Conservation (phyloP, 2,797 vertebrate genomes). For the Tragopan temminckii region DNA sequence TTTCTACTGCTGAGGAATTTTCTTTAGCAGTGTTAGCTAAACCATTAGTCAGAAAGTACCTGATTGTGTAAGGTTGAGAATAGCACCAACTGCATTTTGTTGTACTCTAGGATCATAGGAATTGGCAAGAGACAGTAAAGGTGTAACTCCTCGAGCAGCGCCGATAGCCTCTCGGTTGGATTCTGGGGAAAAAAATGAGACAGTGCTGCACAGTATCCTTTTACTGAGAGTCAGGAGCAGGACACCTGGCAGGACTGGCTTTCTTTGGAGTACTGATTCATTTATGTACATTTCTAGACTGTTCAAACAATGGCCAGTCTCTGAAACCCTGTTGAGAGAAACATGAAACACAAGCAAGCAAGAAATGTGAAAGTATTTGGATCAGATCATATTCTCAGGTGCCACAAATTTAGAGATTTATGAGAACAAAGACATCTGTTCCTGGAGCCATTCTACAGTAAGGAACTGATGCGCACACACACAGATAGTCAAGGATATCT, state of each 20-base stretch:
- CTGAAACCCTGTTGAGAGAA: background rate
- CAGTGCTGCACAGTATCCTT: background rate
- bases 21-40: background rate
- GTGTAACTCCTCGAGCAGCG: constrained; percentile 79
- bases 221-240: background rate
- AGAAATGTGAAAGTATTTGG: background rate
- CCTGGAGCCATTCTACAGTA: background rate
- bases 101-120: constrained; percentile 85
- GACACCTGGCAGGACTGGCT: background rate
- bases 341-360: background rate
- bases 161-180: constrained; percentile 81
- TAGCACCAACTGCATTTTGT: constrained; percentile 85
- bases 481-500: background rate
- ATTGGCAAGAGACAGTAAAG: constrained; percentile 83
- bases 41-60: constrained; percentile 64
- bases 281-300: background rate
- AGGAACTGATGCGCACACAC: background rate
- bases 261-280: background rate
- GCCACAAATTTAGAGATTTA: background rate
- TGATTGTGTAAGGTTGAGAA: constrained; percentile 86
- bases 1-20: background rate
- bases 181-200: constrained; percentile 48
- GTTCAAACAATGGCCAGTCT: background rate
- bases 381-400: background rate
- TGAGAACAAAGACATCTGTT: background rate